phyloP scores from a whole-genome alignment of 2,888 invertebrate species.

The Caenorhabditis uteleia region DNA sequence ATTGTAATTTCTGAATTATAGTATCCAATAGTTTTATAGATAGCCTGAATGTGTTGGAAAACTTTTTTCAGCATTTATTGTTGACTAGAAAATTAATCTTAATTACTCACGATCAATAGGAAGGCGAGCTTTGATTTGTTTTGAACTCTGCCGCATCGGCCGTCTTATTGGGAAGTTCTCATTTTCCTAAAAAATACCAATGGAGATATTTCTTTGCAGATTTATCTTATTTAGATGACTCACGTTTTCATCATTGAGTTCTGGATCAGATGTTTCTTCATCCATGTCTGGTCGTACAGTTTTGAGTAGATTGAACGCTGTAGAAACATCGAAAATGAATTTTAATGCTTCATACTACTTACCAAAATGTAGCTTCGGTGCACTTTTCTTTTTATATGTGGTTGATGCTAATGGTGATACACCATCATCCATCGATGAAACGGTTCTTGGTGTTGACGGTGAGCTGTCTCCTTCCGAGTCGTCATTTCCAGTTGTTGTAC shows the following conservation, averaged over 20 bases:
- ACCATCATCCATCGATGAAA: conserved; percentile 57
- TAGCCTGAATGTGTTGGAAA: no score
- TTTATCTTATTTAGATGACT: not conserved
- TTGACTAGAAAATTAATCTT: not conserved
- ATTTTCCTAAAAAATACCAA: conserved; percentile 8
- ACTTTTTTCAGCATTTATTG: not conserved
- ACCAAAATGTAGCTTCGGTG: conserved; percentile 72
- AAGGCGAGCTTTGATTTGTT: conserved; percentile 15
- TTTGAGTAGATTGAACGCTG: conserved; percentile 66
- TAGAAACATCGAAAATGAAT: not conserved
- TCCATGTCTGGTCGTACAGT: conserved; percentile 62
- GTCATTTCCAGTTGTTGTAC: conserved; percentile 42
- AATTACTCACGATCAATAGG: conserved; percentile 33
- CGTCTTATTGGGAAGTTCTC: conserved; percentile 7
- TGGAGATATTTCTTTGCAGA: not conserved
- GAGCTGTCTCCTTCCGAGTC: conserved; percentile 64
- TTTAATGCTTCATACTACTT: not conserved
- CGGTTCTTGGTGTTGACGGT: conserved; percentile 65
- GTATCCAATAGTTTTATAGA: not conserved
- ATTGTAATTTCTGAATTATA: not conserved
- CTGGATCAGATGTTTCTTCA: conserved; percentile 70
- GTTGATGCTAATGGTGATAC: conserved; percentile 37
- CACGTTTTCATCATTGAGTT: conserved; percentile 27
- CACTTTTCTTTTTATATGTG: conserved; percentile 70
- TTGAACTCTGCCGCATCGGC: conserved; percentile 24